These are phyloP conservation scores for Tipula helvola DNA, from an alignment of 2,888 invertebrate genomes.

Conservation along the genomic window DNA sequence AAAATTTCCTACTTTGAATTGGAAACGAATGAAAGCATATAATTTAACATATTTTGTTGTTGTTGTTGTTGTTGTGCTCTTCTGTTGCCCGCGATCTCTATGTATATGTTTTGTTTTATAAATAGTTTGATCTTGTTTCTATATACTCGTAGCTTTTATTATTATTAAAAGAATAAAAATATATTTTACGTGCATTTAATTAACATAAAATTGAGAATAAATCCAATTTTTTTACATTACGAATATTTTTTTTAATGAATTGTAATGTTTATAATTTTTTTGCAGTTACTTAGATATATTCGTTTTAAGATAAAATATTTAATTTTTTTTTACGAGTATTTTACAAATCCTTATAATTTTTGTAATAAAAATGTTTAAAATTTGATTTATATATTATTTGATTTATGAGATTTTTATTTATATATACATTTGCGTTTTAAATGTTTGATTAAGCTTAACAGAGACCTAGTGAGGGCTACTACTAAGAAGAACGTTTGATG, in stretches of 20 bases:
- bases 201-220: background rate
- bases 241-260: background rate
- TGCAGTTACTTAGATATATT: background rate
- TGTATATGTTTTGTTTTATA: background rate
- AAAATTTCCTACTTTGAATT: background rate
- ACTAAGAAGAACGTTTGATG: no score
- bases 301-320: background rate
- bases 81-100: background rate
- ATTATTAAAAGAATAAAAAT: background rate
- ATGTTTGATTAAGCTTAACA: background rate
- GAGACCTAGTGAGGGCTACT: background rate
- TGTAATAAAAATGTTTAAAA: background rate
- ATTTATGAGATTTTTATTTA: background rate
- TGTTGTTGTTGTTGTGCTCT: background rate
- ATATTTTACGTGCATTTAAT: background rate
- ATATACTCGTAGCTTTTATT: background rate
- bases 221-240: background rate
- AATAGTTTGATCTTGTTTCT: background rate
- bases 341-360: background rate
- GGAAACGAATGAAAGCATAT: background rate
- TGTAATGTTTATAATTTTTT: background rate
- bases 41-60: background rate
- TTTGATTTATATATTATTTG: background rate
- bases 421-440: background rate
- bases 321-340: background rate